phyloP scores from a whole-genome alignment of 2,113 vertebrate genomes.

The Scophthalmus maximus region DNA sequence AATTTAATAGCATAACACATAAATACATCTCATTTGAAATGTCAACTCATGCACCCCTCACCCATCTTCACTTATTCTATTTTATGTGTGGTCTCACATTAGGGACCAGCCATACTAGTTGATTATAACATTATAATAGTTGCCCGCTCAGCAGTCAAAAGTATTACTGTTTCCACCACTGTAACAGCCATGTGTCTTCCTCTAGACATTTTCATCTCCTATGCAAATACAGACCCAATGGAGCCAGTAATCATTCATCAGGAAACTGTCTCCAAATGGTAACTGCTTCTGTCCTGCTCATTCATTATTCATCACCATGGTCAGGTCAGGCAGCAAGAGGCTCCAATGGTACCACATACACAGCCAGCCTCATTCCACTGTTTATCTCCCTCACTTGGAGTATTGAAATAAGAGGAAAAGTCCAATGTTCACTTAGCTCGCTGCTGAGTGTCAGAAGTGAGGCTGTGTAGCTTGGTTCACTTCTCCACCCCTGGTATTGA shows the following conservation, averaged over 20 bases:
- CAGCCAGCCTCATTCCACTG: slow-evolving; percentile 51
- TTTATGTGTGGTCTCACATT: slow-evolving; percentile 65
- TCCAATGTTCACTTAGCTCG: slow-evolving; percentile 46
- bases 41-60: slow-evolving; percentile 29
- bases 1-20: slow-evolving; percentile 69
- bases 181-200: slow-evolving; percentile 76
- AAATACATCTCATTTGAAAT: slow-evolving; percentile 66
- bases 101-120: slow-evolving; percentile 61
- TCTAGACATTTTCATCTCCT: slow-evolving; percentile 81
- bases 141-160: slow-evolving; percentile 74
- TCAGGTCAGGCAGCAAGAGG: slow-evolving; percentile 73
- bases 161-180: slow-evolving; percentile 63
- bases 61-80: slow-evolving; percentile 51
- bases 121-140: slow-evolving; percentile 76
- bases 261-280: slow-evolving; percentile 80
- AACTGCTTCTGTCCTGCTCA: slow-evolving; percentile 77
- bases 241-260: slow-evolving; percentile 84
- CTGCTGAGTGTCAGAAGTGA: slow-evolving; percentile 41
- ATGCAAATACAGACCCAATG: slow-evolving; percentile 84
- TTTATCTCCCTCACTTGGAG: slow-evolving; percentile 58
- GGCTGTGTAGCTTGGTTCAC: slow-evolving; percentile 40
- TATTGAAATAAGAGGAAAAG: slow-evolving; percentile 54
- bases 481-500: slow-evolving; percentile 53
- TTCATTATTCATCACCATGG: slow-evolving; percentile 82
- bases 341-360: slow-evolving; percentile 58